Conservation (phyloP, 2,888 invertebrate genomes). For the Hypolimnas misippus region DNA sequence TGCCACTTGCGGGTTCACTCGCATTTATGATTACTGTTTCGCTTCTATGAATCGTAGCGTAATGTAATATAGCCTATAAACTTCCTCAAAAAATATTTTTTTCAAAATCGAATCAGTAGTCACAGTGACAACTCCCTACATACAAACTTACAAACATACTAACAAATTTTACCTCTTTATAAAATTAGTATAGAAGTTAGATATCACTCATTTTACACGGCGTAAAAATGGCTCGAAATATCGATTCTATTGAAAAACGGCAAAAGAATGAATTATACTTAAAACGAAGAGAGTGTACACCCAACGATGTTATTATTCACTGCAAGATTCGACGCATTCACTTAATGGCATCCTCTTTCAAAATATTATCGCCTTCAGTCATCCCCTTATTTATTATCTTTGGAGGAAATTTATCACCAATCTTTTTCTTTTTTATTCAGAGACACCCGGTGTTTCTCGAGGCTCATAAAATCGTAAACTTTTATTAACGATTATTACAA, state of each 20-base stretch:
- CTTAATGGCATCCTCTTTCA: constrained; percentile 1
- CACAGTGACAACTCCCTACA: no score
- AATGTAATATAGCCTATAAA: no score
- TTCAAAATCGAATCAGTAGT: no score
- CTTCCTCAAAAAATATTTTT: no score
- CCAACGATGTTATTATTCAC: constrained; percentile 9
- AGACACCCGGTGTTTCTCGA: not conserved
- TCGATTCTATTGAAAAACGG: not conserved
- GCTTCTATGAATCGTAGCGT: no score
- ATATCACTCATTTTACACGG: no score
- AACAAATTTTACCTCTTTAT: no score
- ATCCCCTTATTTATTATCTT: constrained; percentile 10
- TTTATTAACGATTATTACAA: not conserved
- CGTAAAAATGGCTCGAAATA: not conserved
- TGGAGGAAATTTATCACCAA: constrained; percentile 6
- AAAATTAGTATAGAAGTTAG: no score
- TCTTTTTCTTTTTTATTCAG: constrained; percentile 1
- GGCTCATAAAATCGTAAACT: not conserved
- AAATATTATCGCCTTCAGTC: constrained; percentile 8
- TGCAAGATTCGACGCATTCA: constrained; percentile 2
- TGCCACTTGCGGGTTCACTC: no score
- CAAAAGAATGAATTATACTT: not conserved
- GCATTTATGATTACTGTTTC: no score
- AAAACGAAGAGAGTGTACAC: not conserved
- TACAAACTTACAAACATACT: no score